Base-by-base conservation (phyloP, 30 jellyfish, hydroid and myxozoan species). In the Pelagia noctiluca region DNA sequence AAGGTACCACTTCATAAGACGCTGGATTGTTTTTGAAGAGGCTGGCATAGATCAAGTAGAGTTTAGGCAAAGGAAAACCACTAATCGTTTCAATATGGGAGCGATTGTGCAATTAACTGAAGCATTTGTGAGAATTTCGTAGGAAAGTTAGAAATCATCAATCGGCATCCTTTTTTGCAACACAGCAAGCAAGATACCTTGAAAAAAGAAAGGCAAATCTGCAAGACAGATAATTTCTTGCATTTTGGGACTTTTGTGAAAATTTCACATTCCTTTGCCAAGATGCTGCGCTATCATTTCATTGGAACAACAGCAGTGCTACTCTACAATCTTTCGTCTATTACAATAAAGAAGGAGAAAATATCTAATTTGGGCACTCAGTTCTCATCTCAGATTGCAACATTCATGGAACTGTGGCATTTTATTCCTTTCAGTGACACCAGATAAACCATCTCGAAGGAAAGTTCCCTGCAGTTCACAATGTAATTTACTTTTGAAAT, bases 321-420 rank as follows among this genome's bases (percentile, higher is more conserved):
- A 81, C 92, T 0, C 75, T 65, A 21, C 92, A 50, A n/a, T 85
- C 92, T 26, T 81, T 81, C 47, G 86, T 81, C 0, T 65, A n/a
- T 31, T 81, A 38, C 34, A 47, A 21, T 35, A 82, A 83, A 31
- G n/a, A n/a, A n/a, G n/a, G n/a, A n/a, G n/a, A n/a, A n/a, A n/a
- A n/a, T n/a, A n/a, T n/a, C n/a, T n/a, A n/a, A n/a, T n/a, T n/a
- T n/a, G n/a, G n/a, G n/a, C n/a, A n/a, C n/a, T n/a, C n/a, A n/a
- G n/a, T n/a, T n/a, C n/a, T n/a, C n/a, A n/a, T n/a, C n/a, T n/a
- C n/a, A n/a, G n/a, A n/a, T n/a, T n/a, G n/a, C n/a, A 49, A 82
- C 88, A 31, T 36, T 2, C 34, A 78, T 28, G 89, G 21, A 33
- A 80, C 84, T 28, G 10, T 33, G 49, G 72, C 84, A 8, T 63